phyloP scores from a whole-genome alignment of 2,888 invertebrate species.

The Chrysolina oricalcia region DNA sequence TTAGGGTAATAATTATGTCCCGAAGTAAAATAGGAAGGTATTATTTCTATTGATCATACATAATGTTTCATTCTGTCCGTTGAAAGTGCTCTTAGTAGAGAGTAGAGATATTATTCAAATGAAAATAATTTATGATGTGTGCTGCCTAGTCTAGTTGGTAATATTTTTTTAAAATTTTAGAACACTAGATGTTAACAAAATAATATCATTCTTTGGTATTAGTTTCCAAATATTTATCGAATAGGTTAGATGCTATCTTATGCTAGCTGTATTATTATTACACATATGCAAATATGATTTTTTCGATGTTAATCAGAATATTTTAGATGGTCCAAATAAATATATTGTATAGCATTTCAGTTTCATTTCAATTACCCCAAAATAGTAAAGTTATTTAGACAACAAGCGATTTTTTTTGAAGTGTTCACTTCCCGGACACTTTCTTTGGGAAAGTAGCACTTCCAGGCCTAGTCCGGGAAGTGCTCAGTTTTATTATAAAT shows the following conservation, averaged over 20 bases:
- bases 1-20: too few species aligned
- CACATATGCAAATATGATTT: background rate
- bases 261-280: background rate
- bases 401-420: too few species aligned
- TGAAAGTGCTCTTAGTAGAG: slow-evolving; percentile 71
- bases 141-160: slow-evolving; percentile 60
- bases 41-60: slow-evolving; percentile 27
- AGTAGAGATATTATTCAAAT: slow-evolving; percentile 57
- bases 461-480: too few species aligned
- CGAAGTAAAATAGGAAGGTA: background rate
- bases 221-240: background rate
- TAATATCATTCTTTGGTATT: background rate
- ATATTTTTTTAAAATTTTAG: slow-evolving; percentile 49
- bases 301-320: slow-evolving; percentile 11
- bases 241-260: slow-evolving; percentile 29
- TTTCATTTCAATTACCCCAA: background rate
- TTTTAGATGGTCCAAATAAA: slow-evolving; percentile 18
- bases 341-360: background rate
- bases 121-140: slow-evolving; percentile 59
- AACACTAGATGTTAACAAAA: slow-evolving; percentile 15
- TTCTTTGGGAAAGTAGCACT: too few species aligned
- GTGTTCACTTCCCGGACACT: too few species aligned
- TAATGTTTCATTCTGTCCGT: slow-evolving; percentile 65
- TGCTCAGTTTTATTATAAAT: too few species aligned
- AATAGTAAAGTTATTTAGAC: too few species aligned